Conservation (phyloP, 2,113 vertebrate genomes). For the Cyanoderma ruficeps region DNA sequence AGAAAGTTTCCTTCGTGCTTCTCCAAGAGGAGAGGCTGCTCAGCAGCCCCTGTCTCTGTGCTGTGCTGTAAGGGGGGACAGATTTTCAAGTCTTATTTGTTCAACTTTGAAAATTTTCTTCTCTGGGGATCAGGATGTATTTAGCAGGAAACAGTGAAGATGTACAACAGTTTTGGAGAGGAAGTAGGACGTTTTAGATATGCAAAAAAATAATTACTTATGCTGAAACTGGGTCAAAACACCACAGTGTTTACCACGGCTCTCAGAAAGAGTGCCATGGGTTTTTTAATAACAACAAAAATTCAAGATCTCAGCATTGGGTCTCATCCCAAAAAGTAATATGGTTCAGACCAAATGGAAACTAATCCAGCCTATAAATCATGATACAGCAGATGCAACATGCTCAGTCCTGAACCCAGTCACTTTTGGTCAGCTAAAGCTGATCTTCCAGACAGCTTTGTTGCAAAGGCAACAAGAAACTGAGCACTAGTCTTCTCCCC, state of each 20-base stretch:
- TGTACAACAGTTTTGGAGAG: background rate
- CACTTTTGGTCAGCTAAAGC: background rate
- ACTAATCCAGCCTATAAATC: background rate
- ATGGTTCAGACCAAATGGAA: background rate
- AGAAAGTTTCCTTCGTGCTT: background rate
- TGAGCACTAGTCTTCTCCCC: background rate
- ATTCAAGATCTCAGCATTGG: constrained; percentile 36
- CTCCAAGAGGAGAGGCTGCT: background rate
- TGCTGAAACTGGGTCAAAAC: constrained; percentile 36
- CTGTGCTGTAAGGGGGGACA: background rate
- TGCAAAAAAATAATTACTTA: constrained; percentile 5
- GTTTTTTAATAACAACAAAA: constrained; percentile 38
- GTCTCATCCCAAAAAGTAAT: constrained; percentile 36
- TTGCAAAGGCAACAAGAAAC: background rate
- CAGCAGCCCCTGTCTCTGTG: background rate
- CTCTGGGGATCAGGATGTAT: background rate
- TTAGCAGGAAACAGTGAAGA: constrained; percentile 28
- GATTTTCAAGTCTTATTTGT: background rate
- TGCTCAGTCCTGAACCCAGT: background rate
- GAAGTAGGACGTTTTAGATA: background rate
- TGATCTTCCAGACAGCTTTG: background rate
- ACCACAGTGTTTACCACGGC: background rate
- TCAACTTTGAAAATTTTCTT: background rate
- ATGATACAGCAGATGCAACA: background rate
- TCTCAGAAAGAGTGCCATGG: constrained; percentile 23